Base-by-base conservation (phyloP, 2,888 invertebrate species). In the Apamea crenata region DNA sequence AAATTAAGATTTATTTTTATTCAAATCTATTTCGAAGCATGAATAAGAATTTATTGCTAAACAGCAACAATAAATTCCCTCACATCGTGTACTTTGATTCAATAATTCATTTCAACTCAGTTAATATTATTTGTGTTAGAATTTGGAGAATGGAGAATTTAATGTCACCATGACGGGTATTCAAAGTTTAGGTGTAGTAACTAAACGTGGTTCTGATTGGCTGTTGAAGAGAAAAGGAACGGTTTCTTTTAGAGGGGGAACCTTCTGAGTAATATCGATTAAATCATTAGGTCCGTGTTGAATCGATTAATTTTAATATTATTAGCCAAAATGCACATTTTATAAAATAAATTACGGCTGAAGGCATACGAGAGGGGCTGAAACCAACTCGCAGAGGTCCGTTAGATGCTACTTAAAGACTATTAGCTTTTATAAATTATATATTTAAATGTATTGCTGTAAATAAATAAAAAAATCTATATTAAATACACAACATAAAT, bases 181-280 rank as follows among this genome's bases (percentile, higher is more conserved):
- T 73, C 2, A 1, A 6, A 63, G 16, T 75, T 75, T 71, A 29
- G 44, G 25, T 78, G 78, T 81, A 69, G 76, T 83, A 85, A 88
- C 88, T 82, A 88, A 88, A 86, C 89, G 83, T 68, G 29, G 25
- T 40, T 80, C 68, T 84, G 85, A 89, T 89, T 89, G 88, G 87
- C 66, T 73, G 67, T 61, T 53, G 61, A 12, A 74, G 77, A 80
- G 72, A 72, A 88, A 87, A 83, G 88, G 89, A 88, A 88, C 88
- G 89, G 85, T 76, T 73, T 77, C 8, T 21, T 59, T 47, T 75
- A 84, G 84, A 65, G 85, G 65, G 1, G 67, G 0, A 5, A 29
- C 10, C 2, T 12, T 25, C 3, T 8, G 7, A 21, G 1, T 21
- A 16, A 18, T 5, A 61, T 61, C 69, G 50, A 70, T 50, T n/a